Base-by-base conservation (phyloP, 2,888 invertebrate genomes). In the Xestia xanthographa region DNA sequence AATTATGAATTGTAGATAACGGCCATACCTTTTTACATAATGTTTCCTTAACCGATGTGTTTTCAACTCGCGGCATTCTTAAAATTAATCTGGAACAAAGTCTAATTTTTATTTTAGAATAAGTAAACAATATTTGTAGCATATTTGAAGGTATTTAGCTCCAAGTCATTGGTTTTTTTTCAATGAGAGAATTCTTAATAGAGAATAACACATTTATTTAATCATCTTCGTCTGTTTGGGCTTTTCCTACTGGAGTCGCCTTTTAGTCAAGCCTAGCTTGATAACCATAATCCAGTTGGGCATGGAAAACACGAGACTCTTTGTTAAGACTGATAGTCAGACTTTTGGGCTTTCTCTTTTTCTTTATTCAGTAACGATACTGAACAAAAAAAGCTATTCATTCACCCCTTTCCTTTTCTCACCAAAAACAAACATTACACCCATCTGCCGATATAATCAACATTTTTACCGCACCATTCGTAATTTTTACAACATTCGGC, bases 401-500 rank as follows among this genome's bases (percentile, higher is more conserved):
- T 66, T 22, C 26, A 67, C 50, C 11, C 22, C 17, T 43, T n/a
- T 20, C 0, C 2, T 72, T 50, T 41, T 5, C 22, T 38, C 5
- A 29, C 41, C 17, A 34, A 65, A 17, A 82, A 65, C 45, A 53
- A 50, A 71, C 50, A 53, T 50, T 20, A 50, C 12, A 45, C 38
- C 29, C 58, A 60, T 71, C 20, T 20, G 20, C 60, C 38, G 58
- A 69, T 38, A 38, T 17, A 62, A 74, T 82, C 65, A 82, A 75
- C 41, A 63, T 74, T 73, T 79, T 79, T 63, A 72, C 75, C 66
- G 58, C 66, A 45, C 38, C 68, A 69, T 72, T 48, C 14, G 71
- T 77, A 72, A 78, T 77, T 85, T 82, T 82, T 85, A 77, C 77
- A 72, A 66, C 70, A 63, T 70, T 72, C 70, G 43, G 80, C 84